A percentile compares a stretch with the other conserved stretches of the same genome.
These are phyloP conservation scores for Zonotrichia albicollis DNA, from an alignment of 2,797 vertebrate species.

Conservation along the genomic window DNA sequence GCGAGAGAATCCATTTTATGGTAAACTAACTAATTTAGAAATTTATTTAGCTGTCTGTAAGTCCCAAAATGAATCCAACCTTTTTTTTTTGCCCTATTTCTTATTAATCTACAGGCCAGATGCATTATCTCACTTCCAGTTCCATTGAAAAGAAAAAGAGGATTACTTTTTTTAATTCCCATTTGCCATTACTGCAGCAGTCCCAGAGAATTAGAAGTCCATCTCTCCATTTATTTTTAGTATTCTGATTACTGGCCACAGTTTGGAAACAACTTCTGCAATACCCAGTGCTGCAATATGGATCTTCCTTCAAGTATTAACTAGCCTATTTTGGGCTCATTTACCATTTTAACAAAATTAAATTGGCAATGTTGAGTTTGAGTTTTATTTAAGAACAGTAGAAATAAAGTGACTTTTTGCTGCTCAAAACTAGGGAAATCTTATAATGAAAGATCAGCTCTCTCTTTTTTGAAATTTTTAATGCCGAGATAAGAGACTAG, in stretches of 20 bases:
- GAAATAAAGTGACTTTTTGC: not conserved
- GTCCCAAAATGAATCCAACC: not conserved
- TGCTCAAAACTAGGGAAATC: not conserved
- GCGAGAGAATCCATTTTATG: not conserved
- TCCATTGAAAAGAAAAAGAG: not conserved
- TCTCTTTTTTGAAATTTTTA: not conserved
- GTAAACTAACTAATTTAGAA: constrained; percentile 7
- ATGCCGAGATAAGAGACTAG: not conserved
- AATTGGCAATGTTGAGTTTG: not conserved
- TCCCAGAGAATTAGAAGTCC: not conserved
- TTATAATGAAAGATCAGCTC: not conserved
- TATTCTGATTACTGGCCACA: not conserved
- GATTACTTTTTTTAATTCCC: constrained; percentile 5
- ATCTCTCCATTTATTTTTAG: not conserved
- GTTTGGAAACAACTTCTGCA: constrained; percentile 16
- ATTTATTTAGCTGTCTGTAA: constrained; percentile 2
- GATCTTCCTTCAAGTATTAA: not conserved
- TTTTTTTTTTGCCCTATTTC: not conserved
- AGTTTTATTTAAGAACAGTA: not conserved
- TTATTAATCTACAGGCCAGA: not conserved
- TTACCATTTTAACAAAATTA: not conserved
- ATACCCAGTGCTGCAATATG: not conserved
- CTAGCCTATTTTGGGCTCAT: not conserved
- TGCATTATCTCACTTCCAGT: not conserved
- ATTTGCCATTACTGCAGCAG: not conserved